Conservation (phyloP, 2,113 vertebrate genomes). For the Mustela lutreola region DNA sequence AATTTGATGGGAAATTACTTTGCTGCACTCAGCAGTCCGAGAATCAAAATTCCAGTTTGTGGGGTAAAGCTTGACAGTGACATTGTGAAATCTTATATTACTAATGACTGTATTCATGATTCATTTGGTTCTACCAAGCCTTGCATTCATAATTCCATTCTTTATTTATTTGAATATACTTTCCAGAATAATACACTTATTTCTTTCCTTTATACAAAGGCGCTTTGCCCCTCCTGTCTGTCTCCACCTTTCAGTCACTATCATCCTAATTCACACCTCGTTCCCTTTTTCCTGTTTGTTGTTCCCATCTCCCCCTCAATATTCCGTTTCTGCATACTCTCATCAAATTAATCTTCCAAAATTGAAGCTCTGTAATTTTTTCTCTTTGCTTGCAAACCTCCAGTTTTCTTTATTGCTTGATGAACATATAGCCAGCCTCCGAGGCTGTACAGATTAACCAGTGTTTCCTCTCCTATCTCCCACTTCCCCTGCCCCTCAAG, state of each 20-base stretch:
- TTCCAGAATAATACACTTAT: constrained; percentile 22
- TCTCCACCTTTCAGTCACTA: background rate
- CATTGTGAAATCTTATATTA: background rate
- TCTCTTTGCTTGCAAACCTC: constrained; percentile 6
- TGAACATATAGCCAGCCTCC: background rate
- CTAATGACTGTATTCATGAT: constrained; percentile 19
- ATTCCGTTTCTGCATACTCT: background rate
- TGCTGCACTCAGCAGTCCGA: background rate
- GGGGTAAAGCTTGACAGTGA: constrained; percentile 21
- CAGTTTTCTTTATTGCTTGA: background rate
- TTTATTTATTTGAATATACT: constrained; percentile 45
- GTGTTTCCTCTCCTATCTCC: background rate
- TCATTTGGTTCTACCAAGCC: background rate
- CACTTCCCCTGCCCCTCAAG: background rate
- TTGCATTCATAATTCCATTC: background rate
- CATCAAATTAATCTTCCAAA: constrained; percentile 45
- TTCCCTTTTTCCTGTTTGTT: background rate
- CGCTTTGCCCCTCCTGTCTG: background rate
- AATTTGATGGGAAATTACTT: constrained; percentile 46
- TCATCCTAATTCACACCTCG: background rate
- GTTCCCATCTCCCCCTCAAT: background rate
- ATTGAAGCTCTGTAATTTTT: background rate
- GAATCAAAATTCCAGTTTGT: constrained; percentile 48
- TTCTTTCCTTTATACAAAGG: constrained; percentile 37
- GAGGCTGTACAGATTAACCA: background rate